Evolutionary conservation across 2,888 invertebrate species (phyloP).

Genomic region (Pelosia muscerda): DNA sequence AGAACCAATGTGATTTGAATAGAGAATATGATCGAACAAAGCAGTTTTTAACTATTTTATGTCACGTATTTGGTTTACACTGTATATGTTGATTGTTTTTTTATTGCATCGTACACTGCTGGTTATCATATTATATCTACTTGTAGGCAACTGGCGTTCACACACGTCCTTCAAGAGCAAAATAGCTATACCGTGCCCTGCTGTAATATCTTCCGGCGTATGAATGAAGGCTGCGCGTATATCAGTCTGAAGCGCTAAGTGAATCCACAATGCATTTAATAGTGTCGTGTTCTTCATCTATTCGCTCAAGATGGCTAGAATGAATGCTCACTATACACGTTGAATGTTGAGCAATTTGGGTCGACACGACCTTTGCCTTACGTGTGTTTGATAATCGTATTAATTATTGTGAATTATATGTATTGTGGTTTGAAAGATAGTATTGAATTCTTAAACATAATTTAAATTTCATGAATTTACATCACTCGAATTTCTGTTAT

Average conservation of each 20-base stretch:
- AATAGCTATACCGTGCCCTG: constrained; percentile 60
- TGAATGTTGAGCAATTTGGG: constrained; percentile 59
- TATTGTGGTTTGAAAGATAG: constrained; percentile 29
- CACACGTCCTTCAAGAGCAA: constrained; percentile 72
- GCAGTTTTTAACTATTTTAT: constrained; percentile 39
- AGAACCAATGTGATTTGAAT: constrained; percentile 51
- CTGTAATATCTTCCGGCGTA: constrained; percentile 71
- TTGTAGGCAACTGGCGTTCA: constrained; percentile 76
- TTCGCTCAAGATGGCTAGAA: constrained; percentile 38
- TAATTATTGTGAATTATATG: constrained; percentile 38
- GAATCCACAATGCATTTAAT: constrained; percentile 58
- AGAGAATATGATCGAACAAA: constrained; percentile 45
- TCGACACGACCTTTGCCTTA: constrained; percentile 56
- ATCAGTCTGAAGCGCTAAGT: constrained; percentile 57
- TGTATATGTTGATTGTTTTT: constrained; percentile 47
- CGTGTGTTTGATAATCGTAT: constrained; percentile 31
- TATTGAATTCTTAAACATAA: constrained; percentile 13
- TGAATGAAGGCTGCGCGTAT: constrained; percentile 47
- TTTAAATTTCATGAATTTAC: constrained; percentile 9
- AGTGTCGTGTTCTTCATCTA: constrained; percentile 48
- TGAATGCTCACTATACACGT: constrained; percentile 45
- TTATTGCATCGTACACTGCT: constrained; percentile 55
- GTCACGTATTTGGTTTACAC: constrained; percentile 34
- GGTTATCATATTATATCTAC: constrained; percentile 61
- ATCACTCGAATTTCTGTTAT: constrained; percentile 2